Evolutionary conservation across 2,797 vertebrate species (phyloP).

Genomic region (Harpagifer antarcticus): DNA sequence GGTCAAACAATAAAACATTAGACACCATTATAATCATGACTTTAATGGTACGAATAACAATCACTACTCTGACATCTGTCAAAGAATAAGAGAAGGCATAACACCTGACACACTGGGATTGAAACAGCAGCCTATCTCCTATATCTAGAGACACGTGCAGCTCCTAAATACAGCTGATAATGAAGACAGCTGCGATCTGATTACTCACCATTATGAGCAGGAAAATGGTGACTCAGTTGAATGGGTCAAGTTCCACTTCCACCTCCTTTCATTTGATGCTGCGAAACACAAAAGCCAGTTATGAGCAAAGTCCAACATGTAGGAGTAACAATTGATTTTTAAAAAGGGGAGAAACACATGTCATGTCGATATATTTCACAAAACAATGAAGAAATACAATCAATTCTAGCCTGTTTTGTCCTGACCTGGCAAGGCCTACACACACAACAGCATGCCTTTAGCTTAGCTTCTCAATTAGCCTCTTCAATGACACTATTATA

Average conservation of each 20-base stretch:
- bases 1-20: neutral
- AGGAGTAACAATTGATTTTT: neutral
- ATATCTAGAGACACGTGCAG: conserved; percentile 12
- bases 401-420: conserved; percentile 53
- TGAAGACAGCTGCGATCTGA: conserved; percentile 72
- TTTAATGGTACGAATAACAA: neutral
- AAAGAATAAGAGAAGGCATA: neutral
- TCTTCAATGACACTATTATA: neutral
- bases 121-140: neutral
- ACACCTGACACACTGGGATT: neutral
- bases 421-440: conserved; percentile 71
- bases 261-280: conserved; percentile 74
- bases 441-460: conserved; percentile 66
- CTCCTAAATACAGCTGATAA: conserved; percentile 52
- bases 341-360: rapidly evolving
- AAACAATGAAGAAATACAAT: neutral
- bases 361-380: rapidly evolving
- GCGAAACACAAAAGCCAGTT: conserved; percentile 32
- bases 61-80: neutral
- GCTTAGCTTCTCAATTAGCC: conserved; percentile 30
- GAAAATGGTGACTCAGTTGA: conserved; percentile 81
- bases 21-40: neutral
- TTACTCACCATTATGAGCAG: conserved; percentile 83
- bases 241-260: conserved; percentile 79
- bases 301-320: neutral